These are phyloP conservation scores for Antheraea yamamai DNA, from an alignment of 2,888 invertebrate genomes.

Conservation along the genomic window DNA sequence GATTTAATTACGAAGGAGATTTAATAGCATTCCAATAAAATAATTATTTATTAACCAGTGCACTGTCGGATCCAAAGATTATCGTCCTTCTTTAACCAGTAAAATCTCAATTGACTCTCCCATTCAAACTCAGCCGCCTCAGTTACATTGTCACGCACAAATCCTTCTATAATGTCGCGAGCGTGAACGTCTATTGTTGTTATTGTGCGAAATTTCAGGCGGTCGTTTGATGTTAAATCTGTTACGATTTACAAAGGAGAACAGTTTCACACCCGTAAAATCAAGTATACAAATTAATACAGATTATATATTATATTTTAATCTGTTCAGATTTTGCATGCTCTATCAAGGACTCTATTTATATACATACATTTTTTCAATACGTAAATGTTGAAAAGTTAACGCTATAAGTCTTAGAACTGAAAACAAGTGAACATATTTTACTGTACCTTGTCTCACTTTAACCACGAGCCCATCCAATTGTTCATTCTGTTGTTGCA, in stretches of 20 bases:
- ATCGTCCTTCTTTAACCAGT: conserved; percentile 92
- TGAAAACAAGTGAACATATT: no score
- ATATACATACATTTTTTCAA: not conserved
- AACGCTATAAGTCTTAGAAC: no score
- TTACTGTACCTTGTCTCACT: conserved; percentile 71
- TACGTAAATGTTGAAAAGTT: not conserved
- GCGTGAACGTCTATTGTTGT: conserved; percentile 96
- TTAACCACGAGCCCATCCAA: conserved; percentile 91
- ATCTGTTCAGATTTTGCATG: not conserved
- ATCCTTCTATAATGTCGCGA: conserved; percentile 93
- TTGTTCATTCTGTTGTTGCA: conserved; percentile 90
- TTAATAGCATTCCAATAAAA: not conserved
- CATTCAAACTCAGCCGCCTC: conserved; percentile 94
- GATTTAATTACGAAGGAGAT: not conserved
- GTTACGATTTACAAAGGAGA: conserved; percentile 34
- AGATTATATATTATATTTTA: not conserved
- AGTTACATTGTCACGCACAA: conserved; percentile 90
- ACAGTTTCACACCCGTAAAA: not conserved
- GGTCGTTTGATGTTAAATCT: conserved; percentile 89
- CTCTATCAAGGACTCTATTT: not conserved
- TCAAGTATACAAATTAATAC: not conserved
- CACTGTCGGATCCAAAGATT: conserved; percentile 93
- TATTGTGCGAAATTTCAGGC: conserved; percentile 93
- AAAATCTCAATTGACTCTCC: conserved; percentile 96
- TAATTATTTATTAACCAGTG: conserved; percentile 71